Percentiles rank a stretch among this genome's conserved stretches.
phyloP scores from a whole-genome alignment of 2,888 invertebrate genomes.

The Drosophila monieri region DNA sequence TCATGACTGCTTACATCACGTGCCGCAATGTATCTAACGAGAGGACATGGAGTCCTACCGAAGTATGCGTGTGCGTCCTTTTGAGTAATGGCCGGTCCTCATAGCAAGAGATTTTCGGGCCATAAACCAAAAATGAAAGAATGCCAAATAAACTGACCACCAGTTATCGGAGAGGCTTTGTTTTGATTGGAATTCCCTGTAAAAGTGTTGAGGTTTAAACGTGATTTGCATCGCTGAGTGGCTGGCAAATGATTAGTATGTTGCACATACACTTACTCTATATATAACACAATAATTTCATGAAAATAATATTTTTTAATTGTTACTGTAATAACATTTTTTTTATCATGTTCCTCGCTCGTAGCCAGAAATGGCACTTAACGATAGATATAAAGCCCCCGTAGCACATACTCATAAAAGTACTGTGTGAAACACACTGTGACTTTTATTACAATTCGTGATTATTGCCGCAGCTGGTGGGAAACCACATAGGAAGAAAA shows the following conservation, averaged over 20 bases:
- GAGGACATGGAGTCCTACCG: constrained; percentile 13
- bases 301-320: background rate
- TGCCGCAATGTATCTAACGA: constrained; percentile 16
- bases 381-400: background rate
- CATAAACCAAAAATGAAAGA: constrained; percentile 16
- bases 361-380: background rate
- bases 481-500: background rate
- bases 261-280: background rate
- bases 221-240: constrained; percentile 32
- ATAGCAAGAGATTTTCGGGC: constrained; percentile 37
- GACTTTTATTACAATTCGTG: constrained; percentile 44
- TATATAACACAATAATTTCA: background rate
- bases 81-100: constrained; percentile 39
- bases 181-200: constrained; percentile 4
- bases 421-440: constrained; percentile 22
- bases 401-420: constrained; percentile 1
- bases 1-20: constrained; percentile 28
- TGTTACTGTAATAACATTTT: background rate
- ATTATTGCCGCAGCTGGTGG: constrained; percentile 39
- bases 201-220: constrained; percentile 36
- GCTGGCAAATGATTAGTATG: background rate
- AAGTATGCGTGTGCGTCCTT: constrained; percentile 4
- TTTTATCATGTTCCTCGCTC: background rate
- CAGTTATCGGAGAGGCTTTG: constrained; percentile 11
- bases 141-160: background rate